phyloP scores from a whole-genome alignment of 1,140 invertebrate species.

The Aporrectodea caliginosa region DNA sequence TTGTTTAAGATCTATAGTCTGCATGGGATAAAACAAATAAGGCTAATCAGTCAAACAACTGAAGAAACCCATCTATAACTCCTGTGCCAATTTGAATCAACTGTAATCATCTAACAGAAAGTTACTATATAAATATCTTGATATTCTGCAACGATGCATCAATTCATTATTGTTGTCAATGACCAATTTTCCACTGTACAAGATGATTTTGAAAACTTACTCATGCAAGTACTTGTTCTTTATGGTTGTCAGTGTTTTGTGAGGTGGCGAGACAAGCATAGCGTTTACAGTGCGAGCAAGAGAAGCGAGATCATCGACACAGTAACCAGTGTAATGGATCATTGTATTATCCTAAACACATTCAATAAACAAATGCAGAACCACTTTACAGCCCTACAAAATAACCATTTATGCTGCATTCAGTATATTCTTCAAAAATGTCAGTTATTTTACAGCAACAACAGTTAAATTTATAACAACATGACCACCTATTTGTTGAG shows the following conservation, averaged over 20 bases:
- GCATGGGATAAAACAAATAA: slow-evolving; percentile 4
- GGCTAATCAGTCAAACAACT: neutral
- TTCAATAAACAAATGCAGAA: too few relatives aligned
- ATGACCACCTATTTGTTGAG: neutral
- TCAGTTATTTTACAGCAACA: too few relatives aligned
- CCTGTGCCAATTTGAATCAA: neutral
- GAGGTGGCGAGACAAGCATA: slow-evolving; percentile 69
- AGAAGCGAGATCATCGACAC: slow-evolving; percentile 68
- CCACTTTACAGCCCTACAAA: too few relatives aligned
- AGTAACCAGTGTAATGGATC: slow-evolving; percentile 81
- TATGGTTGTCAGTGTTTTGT: slow-evolving; percentile 75
- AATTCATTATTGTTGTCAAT: neutral
- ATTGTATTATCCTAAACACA: slow-evolving; percentile 76
- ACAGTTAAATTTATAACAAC: slow-evolving; percentile 10
- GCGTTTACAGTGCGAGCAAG: slow-evolving; percentile 71
- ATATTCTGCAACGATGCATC: neutral
- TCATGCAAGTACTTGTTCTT: slow-evolving; percentile 91
- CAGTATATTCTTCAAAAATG: too few relatives aligned
- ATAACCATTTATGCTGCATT: too few relatives aligned
- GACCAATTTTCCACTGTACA: neutral
- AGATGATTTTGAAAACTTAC: slow-evolving; percentile 58
- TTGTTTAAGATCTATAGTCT: too few relatives aligned
- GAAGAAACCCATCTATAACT: neutral
- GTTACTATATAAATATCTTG: neutral
- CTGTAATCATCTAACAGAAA: neutral